phyloP scores from a whole-genome alignment of 2,888 invertebrate genomes.

The Luffia ferchaultella region DNA sequence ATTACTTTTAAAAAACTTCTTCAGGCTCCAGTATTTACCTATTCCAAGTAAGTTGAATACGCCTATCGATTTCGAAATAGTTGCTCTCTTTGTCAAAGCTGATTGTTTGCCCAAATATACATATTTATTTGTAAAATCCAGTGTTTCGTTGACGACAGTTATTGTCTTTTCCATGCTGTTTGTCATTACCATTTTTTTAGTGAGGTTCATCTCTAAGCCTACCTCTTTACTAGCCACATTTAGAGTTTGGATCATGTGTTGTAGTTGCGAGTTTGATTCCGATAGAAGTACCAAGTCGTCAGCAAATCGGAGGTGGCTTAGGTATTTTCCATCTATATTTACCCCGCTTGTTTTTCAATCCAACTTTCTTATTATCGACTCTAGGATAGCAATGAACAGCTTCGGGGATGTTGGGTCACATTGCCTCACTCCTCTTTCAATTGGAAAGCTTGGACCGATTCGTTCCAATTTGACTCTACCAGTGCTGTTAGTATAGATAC shows the following conservation, averaged over 20 bases:
- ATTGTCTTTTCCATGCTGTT: slow-evolving; percentile 2
- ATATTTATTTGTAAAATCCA: slow-evolving; percentile 2
- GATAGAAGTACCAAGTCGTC: slow-evolving; percentile 7
- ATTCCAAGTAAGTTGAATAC: neutral
- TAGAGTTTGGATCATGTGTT: slow-evolving; percentile 4
- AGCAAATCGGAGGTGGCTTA: slow-evolving; percentile 7
- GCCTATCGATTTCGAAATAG: neutral
- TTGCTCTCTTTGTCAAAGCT: slow-evolving; percentile 1
- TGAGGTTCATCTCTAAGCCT: slow-evolving; percentile 6
- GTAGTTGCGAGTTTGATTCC: slow-evolving; percentile 2
- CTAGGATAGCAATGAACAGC: slow-evolving; percentile 3
- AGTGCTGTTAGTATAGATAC: too few species aligned
- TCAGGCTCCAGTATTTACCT: slow-evolving; percentile 5
- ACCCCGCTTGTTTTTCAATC: slow-evolving; percentile 4
- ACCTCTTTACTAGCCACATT: slow-evolving; percentile 1
- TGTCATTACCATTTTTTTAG: slow-evolving; percentile 5
- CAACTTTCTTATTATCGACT: slow-evolving; percentile 1
- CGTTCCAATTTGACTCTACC: too few species aligned
- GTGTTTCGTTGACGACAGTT: neutral
- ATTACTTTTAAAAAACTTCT: slow-evolving; percentile 6
- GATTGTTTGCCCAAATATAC: slow-evolving; percentile 1
- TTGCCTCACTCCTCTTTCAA: too few species aligned
- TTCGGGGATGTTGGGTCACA: too few species aligned
- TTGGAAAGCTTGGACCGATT: too few species aligned
- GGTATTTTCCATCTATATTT: neutral